phyloP scores from a whole-genome alignment of 2,113 vertebrate genomes.

The Gracilinanus agilis region DNA sequence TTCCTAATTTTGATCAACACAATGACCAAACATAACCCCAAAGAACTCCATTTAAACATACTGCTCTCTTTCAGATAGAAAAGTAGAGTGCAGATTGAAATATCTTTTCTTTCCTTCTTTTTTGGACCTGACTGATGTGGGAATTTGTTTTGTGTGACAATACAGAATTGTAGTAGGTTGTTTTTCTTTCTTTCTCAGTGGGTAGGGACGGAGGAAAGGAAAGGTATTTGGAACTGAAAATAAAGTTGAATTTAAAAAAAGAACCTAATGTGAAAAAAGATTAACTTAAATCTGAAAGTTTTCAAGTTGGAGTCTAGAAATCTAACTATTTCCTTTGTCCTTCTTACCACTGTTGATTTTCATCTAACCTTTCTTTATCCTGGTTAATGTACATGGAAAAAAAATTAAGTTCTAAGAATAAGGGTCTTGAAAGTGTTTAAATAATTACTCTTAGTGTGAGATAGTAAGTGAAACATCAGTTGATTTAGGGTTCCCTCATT shows the following conservation, averaged over 20 bases:
- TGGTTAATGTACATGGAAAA: slow-evolving; percentile 5
- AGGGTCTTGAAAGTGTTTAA: slow-evolving; percentile 10
- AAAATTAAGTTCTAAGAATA: slow-evolving; percentile 28
- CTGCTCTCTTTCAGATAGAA: neutral
- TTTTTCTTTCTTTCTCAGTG: neutral
- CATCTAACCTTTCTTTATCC: slow-evolving; percentile 23
- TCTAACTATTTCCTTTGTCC: neutral
- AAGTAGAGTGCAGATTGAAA: neutral
- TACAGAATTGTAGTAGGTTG: neutral
- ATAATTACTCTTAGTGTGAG: slow-evolving; percentile 11
- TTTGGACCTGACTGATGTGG: neutral
- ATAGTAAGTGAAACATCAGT: slow-evolving; percentile 14
- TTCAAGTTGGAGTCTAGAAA: too few species aligned
- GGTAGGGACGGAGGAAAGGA: neutral
- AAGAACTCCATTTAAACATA: neutral
- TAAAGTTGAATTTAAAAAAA: neutral
- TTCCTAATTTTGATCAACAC: neutral
- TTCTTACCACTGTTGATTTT: slow-evolving; percentile 39
- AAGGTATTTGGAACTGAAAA: neutral
- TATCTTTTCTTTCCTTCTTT: neutral
- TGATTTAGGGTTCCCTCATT: neutral
- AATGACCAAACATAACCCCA: neutral
- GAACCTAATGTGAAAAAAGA: neutral
- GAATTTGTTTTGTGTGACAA: neutral
- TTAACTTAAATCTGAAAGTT: neutral